Percentiles rank a stretch among this genome's conserved stretches.
These are phyloP conservation scores for Drosophila nikananu DNA, from an alignment of 1,140 invertebrate species.

Conservation along the genomic window DNA sequence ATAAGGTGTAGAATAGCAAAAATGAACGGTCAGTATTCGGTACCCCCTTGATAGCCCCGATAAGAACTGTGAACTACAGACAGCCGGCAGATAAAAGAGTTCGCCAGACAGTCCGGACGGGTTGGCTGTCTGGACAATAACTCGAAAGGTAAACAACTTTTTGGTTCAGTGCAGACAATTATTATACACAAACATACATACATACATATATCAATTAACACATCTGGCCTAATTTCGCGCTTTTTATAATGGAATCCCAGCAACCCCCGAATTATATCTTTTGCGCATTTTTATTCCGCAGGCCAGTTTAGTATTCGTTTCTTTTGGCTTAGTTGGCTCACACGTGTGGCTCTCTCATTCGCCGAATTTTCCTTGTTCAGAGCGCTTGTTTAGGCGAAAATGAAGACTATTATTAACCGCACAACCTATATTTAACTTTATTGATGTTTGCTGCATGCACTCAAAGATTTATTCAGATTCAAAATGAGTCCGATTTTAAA, in stretches of 20 bases:
- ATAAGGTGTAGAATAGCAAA: conserved; percentile 10
- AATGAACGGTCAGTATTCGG: neutral
- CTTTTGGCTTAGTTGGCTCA: conserved; percentile 18
- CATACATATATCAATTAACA: conserved; percentile 44
- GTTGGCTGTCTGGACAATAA: conserved; percentile 3
- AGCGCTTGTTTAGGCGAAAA: conserved; percentile 15
- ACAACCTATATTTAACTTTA: conserved; percentile 37
- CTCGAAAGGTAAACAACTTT: conserved; percentile 55
- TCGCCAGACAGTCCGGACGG: conserved; percentile 26
- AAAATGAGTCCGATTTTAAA: neutral
- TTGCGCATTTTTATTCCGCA: conserved; percentile 31
- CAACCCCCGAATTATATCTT: conserved; percentile 18
- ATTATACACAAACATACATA: neutral
- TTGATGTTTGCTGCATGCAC: conserved; percentile 30
- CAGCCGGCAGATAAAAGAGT: conserved; percentile 25
- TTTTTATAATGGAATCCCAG: conserved; percentile 12
- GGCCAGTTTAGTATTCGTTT: neutral
- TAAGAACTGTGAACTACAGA: conserved; percentile 32
- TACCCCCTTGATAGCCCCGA: conserved; percentile 33
- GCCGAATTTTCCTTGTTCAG: neutral
- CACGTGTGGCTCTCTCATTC: conserved; percentile 44
- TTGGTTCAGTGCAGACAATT: conserved; percentile 5
- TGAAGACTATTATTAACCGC: conserved; percentile 36
- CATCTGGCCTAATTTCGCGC: conserved; percentile 52
- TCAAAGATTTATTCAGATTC: conserved; percentile 4